These are phyloP conservation scores for Stichopus chloronotus DNA, from an alignment of 35 echinoderm and acorn worm genomes.

Conservation along the genomic window DNA sequence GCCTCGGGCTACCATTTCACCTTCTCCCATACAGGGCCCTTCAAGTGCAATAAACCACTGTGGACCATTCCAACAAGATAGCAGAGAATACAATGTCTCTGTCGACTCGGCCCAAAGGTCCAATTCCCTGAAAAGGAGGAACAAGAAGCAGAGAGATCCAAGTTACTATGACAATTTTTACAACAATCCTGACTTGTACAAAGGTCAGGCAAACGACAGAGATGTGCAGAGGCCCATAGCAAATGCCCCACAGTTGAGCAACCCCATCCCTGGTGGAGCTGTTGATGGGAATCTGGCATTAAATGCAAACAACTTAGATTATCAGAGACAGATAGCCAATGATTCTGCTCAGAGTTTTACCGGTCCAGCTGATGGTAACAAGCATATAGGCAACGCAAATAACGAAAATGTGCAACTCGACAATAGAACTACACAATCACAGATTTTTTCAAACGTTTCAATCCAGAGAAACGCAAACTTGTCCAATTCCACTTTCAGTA, in stretches of 20 bases:
- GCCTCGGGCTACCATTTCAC: background rate
- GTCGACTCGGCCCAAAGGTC: conserved; percentile 27
- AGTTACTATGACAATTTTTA: conserved; percentile 78
- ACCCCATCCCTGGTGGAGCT: background rate
- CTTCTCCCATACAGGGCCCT: background rate
- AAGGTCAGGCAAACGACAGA: background rate
- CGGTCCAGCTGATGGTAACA: background rate
- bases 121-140: conserved; percentile 67
- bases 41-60: conserved; percentile 34
- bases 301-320: background rate
- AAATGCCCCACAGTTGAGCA: background rate
- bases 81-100: background rate
- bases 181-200: conserved; percentile 51
- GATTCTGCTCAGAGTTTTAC: background rate
- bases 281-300: background rate
- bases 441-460: background rate
- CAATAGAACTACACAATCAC: conserved; percentile 39
- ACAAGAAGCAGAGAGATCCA: conserved; percentile 85
- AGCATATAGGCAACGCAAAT: conserved; percentile 19
- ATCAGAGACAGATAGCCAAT: background rate
- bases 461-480: background rate
- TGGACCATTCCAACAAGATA: background rate
- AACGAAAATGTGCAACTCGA: conserved; percentile 41
- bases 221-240: background rate
- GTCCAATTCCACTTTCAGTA: conserved; percentile 49